Conservation (phyloP, 1,140 invertebrate genomes). For the Branchinecta lynchi region DNA sequence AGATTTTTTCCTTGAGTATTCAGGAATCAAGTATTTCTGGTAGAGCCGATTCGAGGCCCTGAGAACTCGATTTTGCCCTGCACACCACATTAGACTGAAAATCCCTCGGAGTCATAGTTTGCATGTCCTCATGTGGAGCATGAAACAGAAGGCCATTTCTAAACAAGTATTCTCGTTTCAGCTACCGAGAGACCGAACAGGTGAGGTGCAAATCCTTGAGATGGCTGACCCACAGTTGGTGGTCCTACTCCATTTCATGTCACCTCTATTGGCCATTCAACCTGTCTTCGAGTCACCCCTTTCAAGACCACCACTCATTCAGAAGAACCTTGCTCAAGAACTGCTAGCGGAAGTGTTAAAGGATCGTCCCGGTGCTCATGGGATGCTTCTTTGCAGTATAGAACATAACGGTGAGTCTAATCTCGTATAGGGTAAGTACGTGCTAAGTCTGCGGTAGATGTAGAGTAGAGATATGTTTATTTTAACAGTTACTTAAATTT, state of each 20-base stretch:
- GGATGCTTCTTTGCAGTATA: constrained; percentile 72
- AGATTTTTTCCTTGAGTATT: too few species aligned
- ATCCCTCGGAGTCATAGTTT: too few species aligned
- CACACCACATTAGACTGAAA: too few species aligned
- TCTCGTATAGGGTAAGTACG: too few species aligned
- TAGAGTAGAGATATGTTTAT: too few species aligned
- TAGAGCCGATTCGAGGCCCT: too few species aligned
- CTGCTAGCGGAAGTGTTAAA: constrained; percentile 53
- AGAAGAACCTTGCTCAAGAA: constrained; percentile 56
- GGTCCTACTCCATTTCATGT: constrained; percentile 71
- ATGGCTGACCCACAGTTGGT: constrained; percentile 65
- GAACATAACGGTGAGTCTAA: constrained; percentile 52
- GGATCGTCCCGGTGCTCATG: constrained; percentile 50
- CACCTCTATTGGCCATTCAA: constrained; percentile 61
- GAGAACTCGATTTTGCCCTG: too few species aligned
- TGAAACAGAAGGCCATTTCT: background rate
- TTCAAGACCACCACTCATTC: constrained; percentile 53
- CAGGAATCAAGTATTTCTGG: too few species aligned
- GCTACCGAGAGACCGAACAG: constrained; percentile 28
- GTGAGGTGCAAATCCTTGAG: constrained; percentile 52
- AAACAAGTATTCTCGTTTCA: constrained; percentile 22
- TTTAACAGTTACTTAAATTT: too few species aligned
- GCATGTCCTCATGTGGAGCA: too few species aligned
- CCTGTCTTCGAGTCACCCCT: constrained; percentile 64
- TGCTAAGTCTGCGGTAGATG: too few species aligned